Percentiles rank a stretch among this genome's conserved stretches.
phyloP scores from a whole-genome alignment of 2,797 vertebrate species.

The Phalloptychus januarius region DNA sequence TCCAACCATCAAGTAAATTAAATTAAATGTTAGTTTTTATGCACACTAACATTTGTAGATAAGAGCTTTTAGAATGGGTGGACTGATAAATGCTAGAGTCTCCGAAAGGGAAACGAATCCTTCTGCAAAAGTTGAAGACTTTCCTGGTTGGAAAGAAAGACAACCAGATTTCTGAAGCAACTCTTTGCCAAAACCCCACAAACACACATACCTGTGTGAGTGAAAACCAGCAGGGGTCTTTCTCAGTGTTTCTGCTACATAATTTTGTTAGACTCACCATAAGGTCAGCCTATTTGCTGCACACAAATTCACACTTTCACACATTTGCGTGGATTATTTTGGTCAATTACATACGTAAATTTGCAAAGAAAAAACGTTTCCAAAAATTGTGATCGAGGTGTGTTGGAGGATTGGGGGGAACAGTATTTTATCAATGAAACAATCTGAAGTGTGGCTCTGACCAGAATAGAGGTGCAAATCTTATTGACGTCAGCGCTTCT shows the following conservation, averaged over 20 bases:
- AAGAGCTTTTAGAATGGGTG: not conserved
- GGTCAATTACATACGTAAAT: not conserved
- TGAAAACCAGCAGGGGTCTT: slow-evolving; percentile 9
- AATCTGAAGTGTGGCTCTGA: not conserved
- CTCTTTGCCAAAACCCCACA: slow-evolving; percentile 23
- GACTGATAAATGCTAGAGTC: not conserved
- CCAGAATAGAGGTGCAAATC: slow-evolving; percentile 56
- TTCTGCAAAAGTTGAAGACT: not conserved
- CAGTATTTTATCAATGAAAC: slow-evolving; percentile 12
- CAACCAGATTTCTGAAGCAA: slow-evolving; percentile 8
- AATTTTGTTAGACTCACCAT: slow-evolving; percentile 4
- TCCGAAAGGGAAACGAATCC: not conserved
- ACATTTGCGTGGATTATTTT: not conserved
- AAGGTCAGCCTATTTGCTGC: slow-evolving; percentile 15
- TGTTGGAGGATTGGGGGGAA: no score
- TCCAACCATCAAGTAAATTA: not conserved
- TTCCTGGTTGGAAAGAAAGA: no score
- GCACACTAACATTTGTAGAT: not conserved
- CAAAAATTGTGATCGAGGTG: slow-evolving; percentile 1
- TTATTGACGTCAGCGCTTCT: slow-evolving; percentile 54
- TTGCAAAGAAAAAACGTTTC: not conserved
- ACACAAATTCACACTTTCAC: slow-evolving; percentile 6
- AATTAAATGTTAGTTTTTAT: not conserved
- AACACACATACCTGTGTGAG: slow-evolving; percentile 7
- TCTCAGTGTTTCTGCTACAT: slow-evolving; percentile 11